A percentile compares a stretch with the other conserved stretches of the same genome.
phyloP scores from a whole-genome alignment of 2,113 vertebrate genomes.

The Corvus cornix region DNA sequence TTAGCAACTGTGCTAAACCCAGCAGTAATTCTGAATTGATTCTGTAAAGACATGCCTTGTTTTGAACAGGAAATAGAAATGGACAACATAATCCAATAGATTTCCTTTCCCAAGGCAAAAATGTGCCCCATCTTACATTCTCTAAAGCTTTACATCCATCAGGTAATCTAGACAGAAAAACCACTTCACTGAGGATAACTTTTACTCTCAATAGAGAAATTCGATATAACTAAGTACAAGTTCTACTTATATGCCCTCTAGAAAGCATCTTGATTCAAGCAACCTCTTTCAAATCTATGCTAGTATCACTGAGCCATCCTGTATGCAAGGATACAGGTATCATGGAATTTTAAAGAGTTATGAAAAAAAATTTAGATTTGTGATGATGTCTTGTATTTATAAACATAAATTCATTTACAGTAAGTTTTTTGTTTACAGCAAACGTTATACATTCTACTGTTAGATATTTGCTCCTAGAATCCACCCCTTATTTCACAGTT shows the following conservation, averaged over 20 bases:
- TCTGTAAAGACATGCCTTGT: neutral
- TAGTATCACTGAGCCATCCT: neutral
- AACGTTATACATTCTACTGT: neutral
- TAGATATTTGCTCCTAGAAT: neutral
- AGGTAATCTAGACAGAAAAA: neutral
- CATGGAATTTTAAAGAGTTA: neutral
- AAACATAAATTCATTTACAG: neutral
- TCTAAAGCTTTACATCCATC: neutral
- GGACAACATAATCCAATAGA: neutral
- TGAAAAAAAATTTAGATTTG: neutral
- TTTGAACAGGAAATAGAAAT: neutral
- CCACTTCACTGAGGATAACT: neutral
- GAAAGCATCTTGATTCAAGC: neutral
- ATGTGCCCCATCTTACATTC: neutral
- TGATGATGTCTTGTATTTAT: neutral
- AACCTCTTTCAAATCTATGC: neutral
- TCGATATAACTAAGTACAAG: neutral
- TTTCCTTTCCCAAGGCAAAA: neutral
- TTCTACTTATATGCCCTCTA: neutral
- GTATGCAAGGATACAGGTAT: neutral
- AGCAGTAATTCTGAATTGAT: slow-evolving; percentile 26
- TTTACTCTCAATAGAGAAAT: neutral
- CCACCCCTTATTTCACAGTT: neutral
- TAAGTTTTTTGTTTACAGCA: neutral
- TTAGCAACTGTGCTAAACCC: slow-evolving; percentile 13